Evolutionary conservation across 2,888 invertebrate genomes (phyloP).

Genomic region (Leptarthrus brevirostris): DNA sequence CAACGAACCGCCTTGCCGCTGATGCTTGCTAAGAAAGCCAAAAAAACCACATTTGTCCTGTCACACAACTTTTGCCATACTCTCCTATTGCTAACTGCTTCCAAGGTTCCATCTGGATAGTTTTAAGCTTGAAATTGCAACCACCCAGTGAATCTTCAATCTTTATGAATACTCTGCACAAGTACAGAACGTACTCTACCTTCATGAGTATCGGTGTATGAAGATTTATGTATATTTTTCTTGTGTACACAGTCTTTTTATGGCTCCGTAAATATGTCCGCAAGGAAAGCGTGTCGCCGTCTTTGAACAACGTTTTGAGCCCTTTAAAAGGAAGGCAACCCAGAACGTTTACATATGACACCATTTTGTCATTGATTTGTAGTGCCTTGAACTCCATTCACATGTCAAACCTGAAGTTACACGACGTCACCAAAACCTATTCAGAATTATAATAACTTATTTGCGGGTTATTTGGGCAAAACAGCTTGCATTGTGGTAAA

Average conservation of each 20-base stretch:
- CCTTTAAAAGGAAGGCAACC: slow-evolving; percentile 18
- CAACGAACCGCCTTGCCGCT: background rate
- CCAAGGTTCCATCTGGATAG: slow-evolving; percentile 29
- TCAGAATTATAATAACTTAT: background rate
- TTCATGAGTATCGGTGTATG: slow-evolving; percentile 24
- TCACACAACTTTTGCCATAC: slow-evolving; percentile 37
- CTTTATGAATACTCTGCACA: slow-evolving; percentile 16
- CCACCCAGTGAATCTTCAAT: background rate
- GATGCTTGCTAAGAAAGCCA: slow-evolving; percentile 48
- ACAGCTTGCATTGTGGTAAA: too few species aligned
- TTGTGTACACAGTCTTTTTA: slow-evolving; percentile 48
- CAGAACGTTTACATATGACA: slow-evolving; percentile 51
- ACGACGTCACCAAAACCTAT: background rate
- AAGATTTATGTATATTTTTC: slow-evolving; percentile 50
- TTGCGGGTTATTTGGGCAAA: background rate
- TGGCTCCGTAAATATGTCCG: slow-evolving; percentile 49
- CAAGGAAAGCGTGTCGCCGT: slow-evolving; percentile 44
- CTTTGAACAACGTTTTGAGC: slow-evolving; percentile 16
- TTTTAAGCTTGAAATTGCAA: background rate
- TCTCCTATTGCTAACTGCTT: slow-evolving; percentile 24
- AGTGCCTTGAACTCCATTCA: slow-evolving; percentile 51
- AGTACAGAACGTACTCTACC: slow-evolving; percentile 33
- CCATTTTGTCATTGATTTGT: slow-evolving; percentile 51
- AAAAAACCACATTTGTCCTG: slow-evolving; percentile 49
- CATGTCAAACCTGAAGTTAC: slow-evolving; percentile 40